phyloP scores from a whole-genome alignment of 2,113 vertebrate species.

The Etia nguti region DNA sequence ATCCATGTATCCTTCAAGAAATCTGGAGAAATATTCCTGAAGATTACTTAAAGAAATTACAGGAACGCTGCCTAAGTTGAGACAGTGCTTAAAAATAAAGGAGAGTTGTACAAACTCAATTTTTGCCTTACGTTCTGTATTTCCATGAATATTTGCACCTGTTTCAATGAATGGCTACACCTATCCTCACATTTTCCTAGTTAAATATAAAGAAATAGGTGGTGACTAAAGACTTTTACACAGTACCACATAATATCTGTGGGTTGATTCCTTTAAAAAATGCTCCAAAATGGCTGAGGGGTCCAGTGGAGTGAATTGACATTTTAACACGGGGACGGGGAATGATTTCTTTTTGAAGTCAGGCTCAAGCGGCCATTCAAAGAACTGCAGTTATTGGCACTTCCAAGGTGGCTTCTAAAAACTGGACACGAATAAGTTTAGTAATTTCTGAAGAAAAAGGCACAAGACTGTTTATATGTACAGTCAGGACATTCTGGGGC shows the following conservation, averaged over 20 bases:
- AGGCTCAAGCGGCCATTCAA: neutral
- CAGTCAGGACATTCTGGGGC: neutral
- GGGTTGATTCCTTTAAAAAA: neutral
- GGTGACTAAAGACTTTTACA: neutral
- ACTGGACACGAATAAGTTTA: neutral
- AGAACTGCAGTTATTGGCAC: neutral
- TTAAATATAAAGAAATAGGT: neutral
- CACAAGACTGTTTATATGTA: rapidly evolving
- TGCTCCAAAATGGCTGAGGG: neutral
- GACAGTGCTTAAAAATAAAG: neutral
- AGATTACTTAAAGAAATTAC: neutral
- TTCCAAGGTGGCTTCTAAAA: neutral
- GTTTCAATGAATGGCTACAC: neutral
- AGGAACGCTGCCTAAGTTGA: neutral
- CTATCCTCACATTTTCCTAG: neutral
- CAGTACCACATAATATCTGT: neutral
- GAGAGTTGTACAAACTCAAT: neutral
- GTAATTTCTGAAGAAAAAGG: neutral
- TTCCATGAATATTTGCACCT: neutral
- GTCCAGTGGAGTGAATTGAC: neutral
- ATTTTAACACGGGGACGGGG: neutral
- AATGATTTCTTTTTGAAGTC: neutral
- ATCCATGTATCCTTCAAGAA: neutral
- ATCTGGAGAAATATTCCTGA: neutral
- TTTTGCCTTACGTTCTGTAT: neutral